These are phyloP conservation scores for Luehdorfia chinensis DNA, from an alignment of 1,140 invertebrate species.

Conservation along the genomic window DNA sequence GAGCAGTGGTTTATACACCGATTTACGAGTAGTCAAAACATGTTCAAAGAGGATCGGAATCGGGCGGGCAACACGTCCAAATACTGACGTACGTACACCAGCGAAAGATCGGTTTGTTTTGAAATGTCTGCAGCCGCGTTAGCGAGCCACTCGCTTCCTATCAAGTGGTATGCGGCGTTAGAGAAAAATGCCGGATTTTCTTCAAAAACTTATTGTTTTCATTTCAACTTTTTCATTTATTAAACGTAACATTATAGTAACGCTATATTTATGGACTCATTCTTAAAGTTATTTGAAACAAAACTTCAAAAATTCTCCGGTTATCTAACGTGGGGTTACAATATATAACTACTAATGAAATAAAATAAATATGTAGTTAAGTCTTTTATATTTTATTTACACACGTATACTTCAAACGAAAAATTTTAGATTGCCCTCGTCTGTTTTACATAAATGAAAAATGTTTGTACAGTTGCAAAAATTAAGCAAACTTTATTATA, in stretches of 20 bases:
- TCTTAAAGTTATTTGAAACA: not conserved
- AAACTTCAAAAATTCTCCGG: too few relatives aligned
- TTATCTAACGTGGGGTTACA: too few relatives aligned
- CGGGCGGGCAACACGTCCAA: slow-evolving; percentile 49
- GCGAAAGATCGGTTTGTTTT: slow-evolving; percentile 63
- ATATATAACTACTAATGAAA: too few relatives aligned
- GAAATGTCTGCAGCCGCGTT: slow-evolving; percentile 59
- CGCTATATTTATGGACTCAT: not conserved
- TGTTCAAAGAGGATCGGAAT: slow-evolving; percentile 53
- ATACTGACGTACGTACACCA: slow-evolving; percentile 39
- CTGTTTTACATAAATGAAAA: too few relatives aligned
- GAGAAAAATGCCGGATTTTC: slow-evolving; percentile 10
- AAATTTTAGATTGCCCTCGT: too few relatives aligned
- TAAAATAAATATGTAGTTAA: too few relatives aligned
- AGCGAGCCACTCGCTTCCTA: slow-evolving; percentile 49
- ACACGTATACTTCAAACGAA: too few relatives aligned
- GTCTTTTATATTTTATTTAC: too few relatives aligned
- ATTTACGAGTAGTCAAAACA: slow-evolving; percentile 67
- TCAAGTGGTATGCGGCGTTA: slow-evolving; percentile 29
- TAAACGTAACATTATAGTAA: not conserved
- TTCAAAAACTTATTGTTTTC: not conserved
- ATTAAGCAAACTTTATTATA: too few relatives aligned
- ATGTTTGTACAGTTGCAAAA: too few relatives aligned
- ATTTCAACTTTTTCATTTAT: not conserved
- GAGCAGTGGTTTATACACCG: slow-evolving; percentile 45